These are phyloP conservation scores for Mandrillus leucophaeus DNA, from an alignment of 2,113 vertebrate species.

Conservation along the genomic window DNA sequence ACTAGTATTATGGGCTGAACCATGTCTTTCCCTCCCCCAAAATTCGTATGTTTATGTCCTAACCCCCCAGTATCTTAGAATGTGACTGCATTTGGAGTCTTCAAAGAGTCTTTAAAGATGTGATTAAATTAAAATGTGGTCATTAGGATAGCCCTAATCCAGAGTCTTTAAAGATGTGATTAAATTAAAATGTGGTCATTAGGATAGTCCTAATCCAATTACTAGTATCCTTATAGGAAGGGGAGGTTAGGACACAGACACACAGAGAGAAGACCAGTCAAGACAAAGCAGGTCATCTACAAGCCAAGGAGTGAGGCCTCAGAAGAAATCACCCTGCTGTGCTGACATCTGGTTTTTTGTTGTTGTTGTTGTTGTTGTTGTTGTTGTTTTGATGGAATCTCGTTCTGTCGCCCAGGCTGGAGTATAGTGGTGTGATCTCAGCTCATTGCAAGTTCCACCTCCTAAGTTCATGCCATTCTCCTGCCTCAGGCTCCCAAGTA, in stretches of 20 bases:
- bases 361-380: too few relatives aligned
- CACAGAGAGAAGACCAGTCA: background rate
- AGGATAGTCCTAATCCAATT: background rate
- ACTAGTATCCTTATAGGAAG: background rate
- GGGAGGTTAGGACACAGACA: background rate
- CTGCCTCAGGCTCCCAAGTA: too few relatives aligned
- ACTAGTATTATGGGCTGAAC: background rate
- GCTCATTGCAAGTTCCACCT: too few relatives aligned
- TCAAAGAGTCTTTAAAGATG: background rate
- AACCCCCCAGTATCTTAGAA: background rate
- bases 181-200: conserved; percentile 4
- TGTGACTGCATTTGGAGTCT: background rate
- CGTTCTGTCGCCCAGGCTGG: too few relatives aligned
- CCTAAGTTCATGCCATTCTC: too few relatives aligned
- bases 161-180: background rate
- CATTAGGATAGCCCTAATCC: background rate
- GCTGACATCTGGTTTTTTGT: too few relatives aligned
- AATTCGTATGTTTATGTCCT: background rate
- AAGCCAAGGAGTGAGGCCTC: background rate
- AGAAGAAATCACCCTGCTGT: background rate
- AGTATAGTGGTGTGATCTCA: too few relatives aligned
- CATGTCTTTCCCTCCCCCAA: background rate
- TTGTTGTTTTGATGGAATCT: too few relatives aligned
- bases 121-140: background rate
- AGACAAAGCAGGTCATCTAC: background rate